Conservation (phyloP, 2,888 invertebrate genomes). For the Megalurothrips usitatus region DNA sequence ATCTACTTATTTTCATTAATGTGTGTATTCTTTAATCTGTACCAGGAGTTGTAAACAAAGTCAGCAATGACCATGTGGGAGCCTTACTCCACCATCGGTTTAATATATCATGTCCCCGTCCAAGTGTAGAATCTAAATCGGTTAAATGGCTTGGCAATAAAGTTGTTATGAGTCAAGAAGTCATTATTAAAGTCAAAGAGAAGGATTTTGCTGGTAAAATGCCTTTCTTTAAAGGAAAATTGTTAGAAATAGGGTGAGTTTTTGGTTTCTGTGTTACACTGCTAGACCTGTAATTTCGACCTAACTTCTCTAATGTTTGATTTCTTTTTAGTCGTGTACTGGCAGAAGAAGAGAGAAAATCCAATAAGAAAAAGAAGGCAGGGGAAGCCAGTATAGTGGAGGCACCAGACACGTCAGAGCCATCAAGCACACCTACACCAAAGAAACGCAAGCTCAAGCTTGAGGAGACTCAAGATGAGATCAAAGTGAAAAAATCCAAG, state of each 20-base stretch:
- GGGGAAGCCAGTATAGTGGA: background rate
- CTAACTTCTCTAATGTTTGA: background rate
- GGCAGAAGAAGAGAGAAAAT: background rate
- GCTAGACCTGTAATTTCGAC: background rate
- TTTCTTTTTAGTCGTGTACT: background rate
- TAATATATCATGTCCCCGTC: slow-evolving; percentile 64
- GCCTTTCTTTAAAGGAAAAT: slow-evolving; percentile 14
- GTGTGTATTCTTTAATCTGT: slow-evolving; percentile 32
- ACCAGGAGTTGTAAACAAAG: slow-evolving; percentile 61
- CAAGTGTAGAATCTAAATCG: slow-evolving; percentile 45
- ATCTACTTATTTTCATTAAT: background rate
- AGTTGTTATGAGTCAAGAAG: slow-evolving; percentile 57
- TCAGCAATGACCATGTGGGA: slow-evolving; percentile 60
- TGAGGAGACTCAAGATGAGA: background rate
- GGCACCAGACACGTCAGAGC: background rate
- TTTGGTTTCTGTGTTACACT: background rate
- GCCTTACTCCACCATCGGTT: slow-evolving; percentile 65
- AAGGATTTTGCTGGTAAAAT: background rate
- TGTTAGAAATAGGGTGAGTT: background rate
- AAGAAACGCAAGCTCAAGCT: background rate
- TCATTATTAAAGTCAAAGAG: slow-evolving; percentile 54
- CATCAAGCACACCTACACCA: background rate
- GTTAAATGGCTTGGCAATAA: slow-evolving; percentile 56
- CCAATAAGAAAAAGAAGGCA: background rate
- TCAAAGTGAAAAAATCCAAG: background rate